Conservation (phyloP, 2,888 invertebrate species). For the Monopis laevigella region DNA sequence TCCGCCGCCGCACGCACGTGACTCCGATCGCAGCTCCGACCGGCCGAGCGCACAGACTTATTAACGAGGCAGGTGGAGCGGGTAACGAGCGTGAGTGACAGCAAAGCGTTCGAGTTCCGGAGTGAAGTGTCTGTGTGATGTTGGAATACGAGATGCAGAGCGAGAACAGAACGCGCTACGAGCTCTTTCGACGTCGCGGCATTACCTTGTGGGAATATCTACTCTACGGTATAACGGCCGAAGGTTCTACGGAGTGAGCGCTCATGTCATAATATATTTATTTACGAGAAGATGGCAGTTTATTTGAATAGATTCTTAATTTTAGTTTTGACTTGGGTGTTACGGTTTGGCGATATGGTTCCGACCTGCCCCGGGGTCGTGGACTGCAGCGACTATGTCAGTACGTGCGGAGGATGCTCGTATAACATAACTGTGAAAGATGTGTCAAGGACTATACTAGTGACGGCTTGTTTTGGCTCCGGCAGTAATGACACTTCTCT, state of each 20-base stretch:
- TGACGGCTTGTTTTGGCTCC: too few relatives aligned
- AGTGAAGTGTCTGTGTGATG: conserved; percentile 26
- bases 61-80: conserved; percentile 21
- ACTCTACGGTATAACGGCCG: neutral
- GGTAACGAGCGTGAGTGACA: conserved; percentile 34
- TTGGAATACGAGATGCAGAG: conserved; percentile 8
- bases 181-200: neutral
- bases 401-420: conserved; percentile 39
- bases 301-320: conserved; percentile 40
- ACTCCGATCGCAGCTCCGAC: neutral
- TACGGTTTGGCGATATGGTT: conserved; percentile 40
- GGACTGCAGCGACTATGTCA: conserved; percentile 32
- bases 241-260: neutral
- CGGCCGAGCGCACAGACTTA: conserved; percentile 3
- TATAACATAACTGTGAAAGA: conserved; percentile 45
- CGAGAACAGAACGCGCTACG: neutral
- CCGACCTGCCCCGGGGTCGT: conserved; percentile 41
- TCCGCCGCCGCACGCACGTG: conserved; percentile 14
- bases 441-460: conserved; percentile 32
- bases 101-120: conserved; percentile 33
- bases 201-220: neutral
- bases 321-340: conserved; percentile 41
- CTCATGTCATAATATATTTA: neutral
- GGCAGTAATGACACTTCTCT: neutral
- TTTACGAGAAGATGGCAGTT: conserved; percentile 40